phyloP scores from a whole-genome alignment of 2,888 invertebrate species.

The Caenorhabditis sp. region DNA sequence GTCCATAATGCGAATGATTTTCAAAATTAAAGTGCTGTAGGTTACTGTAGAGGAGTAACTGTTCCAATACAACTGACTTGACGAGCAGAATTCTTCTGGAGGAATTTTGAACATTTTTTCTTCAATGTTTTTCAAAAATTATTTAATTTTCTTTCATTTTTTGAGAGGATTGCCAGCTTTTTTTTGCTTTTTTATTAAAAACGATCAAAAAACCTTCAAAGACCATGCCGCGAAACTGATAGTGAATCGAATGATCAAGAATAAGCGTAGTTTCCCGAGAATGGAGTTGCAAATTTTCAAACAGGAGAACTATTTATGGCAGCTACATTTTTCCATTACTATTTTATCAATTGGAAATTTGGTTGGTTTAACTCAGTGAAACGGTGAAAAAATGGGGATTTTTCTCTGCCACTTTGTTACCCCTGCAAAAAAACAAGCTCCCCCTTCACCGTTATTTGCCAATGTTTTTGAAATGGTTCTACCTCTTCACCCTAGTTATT shows the following conservation, averaged over 20 bases:
- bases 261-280: not conserved
- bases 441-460: constrained; percentile 37
- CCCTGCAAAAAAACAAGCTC: constrained; percentile 14
- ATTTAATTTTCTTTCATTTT: constrained; percentile 26
- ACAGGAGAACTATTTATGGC: no score
- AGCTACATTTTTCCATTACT: no score
- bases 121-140: no score
- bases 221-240: constrained; percentile 21
- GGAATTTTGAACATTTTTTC: constrained; percentile 11
- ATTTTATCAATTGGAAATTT: no score
- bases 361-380: no score
- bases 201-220: not conserved
- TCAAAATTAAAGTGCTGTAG: not conserved
- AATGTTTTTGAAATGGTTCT: constrained; percentile 56
- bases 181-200: no score
- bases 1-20: no score
- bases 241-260: constrained; percentile 6
- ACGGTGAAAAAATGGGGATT: no score
- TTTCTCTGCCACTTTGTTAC: not conserved
- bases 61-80: not conserved
- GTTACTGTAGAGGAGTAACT: constrained; percentile 19
- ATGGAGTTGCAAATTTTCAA: not conserved
- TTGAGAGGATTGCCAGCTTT: constrained; percentile 7
- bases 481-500: constrained; percentile 49
- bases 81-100: constrained; percentile 16